Percentiles rank a stretch among this genome's conserved stretches.
Evolutionary conservation across 2,113 vertebrate species (phyloP).

Genomic region (Numenius arquata): DNA sequence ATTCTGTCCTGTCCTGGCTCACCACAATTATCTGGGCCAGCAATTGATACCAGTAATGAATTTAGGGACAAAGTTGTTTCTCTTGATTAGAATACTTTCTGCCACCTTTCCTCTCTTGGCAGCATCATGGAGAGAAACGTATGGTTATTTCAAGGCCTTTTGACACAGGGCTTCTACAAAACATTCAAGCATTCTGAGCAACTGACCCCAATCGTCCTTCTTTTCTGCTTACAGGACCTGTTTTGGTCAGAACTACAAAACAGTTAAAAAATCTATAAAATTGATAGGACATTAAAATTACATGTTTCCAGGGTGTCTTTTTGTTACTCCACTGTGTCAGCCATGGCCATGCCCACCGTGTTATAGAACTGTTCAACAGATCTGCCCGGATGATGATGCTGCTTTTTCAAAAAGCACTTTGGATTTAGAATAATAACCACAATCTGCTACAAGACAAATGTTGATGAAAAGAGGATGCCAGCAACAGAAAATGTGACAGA

Average conservation of each 20-base stretch:
- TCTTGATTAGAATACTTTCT: neutral
- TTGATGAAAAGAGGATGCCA: conserved; percentile 50
- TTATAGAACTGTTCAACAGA: neutral
- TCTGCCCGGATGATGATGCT: neutral
- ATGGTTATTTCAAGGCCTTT: neutral
- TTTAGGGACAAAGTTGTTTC: neutral
- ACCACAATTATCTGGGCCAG: neutral
- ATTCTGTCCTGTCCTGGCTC: neutral
- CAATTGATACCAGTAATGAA: neutral
- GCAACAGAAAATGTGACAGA: conserved; percentile 33
- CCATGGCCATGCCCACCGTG: neutral
- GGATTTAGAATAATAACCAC: conserved; percentile 48
- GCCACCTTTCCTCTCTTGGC: neutral
- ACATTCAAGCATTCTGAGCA: neutral
- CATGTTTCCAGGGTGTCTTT: neutral
- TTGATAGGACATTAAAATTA: conserved; percentile 21
- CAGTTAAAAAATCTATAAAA: conserved; percentile 8
- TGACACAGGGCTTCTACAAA: neutral
- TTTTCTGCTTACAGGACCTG: neutral
- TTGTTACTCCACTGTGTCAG: neutral
- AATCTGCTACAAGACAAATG: conserved; percentile 57
- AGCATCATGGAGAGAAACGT: neutral
- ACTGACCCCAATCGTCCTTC: fast-evolving
- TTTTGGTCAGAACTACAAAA: conserved; percentile 17
- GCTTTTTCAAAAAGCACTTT: conserved; percentile 24